Percentiles rank a stretch among this genome's conserved stretches.
Evolutionary conservation across 2,888 invertebrate species (phyloP).

Genomic region (Gastracanthus pulcherrimus): DNA sequence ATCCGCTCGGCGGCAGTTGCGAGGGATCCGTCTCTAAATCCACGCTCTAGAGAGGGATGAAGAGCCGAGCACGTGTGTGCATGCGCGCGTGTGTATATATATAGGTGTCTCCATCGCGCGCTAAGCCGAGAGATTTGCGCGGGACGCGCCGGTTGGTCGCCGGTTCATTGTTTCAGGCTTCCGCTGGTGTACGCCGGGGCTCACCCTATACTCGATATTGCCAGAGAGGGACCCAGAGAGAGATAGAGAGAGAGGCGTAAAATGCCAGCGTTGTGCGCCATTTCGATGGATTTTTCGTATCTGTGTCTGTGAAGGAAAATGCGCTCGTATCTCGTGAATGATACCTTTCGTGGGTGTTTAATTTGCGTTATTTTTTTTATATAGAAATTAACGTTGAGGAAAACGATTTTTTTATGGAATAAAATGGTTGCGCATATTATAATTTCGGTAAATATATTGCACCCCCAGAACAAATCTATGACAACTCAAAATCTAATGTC

Average conservation of each 20-base stretch:
- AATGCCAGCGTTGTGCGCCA: conserved; percentile 24
- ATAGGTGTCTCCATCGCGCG: conserved; percentile 66
- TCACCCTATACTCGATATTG: conserved; percentile 65
- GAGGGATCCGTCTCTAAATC: conserved; percentile 71
- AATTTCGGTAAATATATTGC: no score
- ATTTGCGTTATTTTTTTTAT: no score
- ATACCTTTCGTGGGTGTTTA: no score
- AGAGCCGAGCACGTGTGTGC: conserved; percentile 50
- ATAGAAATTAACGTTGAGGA: no score
- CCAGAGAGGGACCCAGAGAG: no score
- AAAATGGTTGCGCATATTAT: no score
- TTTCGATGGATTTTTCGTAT: conserved; percentile 33
- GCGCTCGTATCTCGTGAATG: neutral
- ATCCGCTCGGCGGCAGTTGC: no score
- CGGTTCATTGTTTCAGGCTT: conserved; percentile 77
- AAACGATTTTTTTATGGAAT: no score
- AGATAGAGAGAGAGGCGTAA: no score
- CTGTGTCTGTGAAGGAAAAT: neutral
- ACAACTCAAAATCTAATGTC: no score
- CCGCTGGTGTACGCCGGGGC: no score
- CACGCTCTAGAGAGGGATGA: conserved; percentile 58
- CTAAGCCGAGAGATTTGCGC: conserved; percentile 75
- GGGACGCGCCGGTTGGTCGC: conserved; percentile 72
- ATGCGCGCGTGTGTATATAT: conserved; percentile 7
- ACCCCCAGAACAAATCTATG: no score